Evolutionary conservation across 2,888 invertebrate species (phyloP).

Genomic region (Cheilosia impressa): DNA sequence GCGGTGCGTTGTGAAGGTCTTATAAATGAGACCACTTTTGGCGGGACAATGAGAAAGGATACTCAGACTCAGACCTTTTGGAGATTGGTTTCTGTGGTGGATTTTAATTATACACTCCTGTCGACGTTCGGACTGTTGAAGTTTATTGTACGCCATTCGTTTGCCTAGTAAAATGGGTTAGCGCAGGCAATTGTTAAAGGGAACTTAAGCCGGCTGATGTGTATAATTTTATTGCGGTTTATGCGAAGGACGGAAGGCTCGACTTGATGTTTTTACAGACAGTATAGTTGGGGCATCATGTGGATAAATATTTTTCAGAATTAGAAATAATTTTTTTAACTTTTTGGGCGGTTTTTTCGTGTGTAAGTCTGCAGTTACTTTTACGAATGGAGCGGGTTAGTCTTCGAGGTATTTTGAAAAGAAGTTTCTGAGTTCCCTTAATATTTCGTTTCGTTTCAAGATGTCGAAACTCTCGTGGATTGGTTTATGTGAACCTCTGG

Average conservation of each 20-base stretch:
- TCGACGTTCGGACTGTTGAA: slow-evolving; percentile 46
- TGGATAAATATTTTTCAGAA: background rate
- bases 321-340: no score
- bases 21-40: slow-evolving; percentile 66
- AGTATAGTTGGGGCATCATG: background rate
- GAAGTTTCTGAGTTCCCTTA: no score
- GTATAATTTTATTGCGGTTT: slow-evolving; percentile 39
- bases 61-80: slow-evolving; percentile 45
- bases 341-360: no score
- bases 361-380: no score
- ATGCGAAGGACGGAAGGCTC: background rate
- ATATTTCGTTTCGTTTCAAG: no score
- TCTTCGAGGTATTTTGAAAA: no score
- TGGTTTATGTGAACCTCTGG: no score
- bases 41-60: slow-evolving; percentile 64
- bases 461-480: no score
- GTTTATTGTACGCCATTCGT: slow-evolving; percentile 34
- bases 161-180: background rate
- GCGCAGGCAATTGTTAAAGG: slow-evolving; percentile 33
- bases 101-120: slow-evolving; percentile 66
- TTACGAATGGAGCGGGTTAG: no score
- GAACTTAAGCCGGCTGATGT: slow-evolving; percentile 17
- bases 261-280: background rate
- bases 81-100: slow-evolving; percentile 63
- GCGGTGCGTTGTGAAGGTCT: slow-evolving; percentile 17